Conservation (phyloP, 2,113 vertebrate species). For the Mugil cephalus region DNA sequence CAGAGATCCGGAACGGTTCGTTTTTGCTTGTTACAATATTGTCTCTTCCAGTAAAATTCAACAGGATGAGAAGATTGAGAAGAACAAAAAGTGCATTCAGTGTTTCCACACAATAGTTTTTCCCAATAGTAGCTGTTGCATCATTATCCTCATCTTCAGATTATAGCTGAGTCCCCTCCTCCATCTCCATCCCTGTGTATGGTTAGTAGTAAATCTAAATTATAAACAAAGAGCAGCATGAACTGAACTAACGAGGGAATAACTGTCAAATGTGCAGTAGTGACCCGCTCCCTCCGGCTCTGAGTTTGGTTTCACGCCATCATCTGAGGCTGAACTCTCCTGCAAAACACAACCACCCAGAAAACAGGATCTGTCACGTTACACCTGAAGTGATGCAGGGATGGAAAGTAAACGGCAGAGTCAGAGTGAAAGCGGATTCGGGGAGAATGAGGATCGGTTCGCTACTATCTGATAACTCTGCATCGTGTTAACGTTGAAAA, state of each 20-base stretch:
- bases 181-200: too few relatives aligned
- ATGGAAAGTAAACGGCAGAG: slow-evolving; percentile 31
- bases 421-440: slow-evolving; percentile 16
- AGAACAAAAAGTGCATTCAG: too few relatives aligned
- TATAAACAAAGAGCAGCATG: not conserved
- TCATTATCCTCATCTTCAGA: too few relatives aligned
- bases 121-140: too few relatives aligned
- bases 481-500: slow-evolving; percentile 18
- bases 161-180: too few relatives aligned
- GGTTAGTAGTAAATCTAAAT: too few relatives aligned
- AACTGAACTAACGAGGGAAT: slow-evolving; percentile 5
- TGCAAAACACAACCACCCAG: slow-evolving; percentile 23
- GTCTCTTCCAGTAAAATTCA: too few relatives aligned
- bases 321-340: slow-evolving; percentile 4
- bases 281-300: not conserved
- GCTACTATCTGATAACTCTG: slow-evolving; percentile 26
- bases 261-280: not conserved
- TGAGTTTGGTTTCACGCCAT: slow-evolving; percentile 8
- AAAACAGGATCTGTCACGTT: slow-evolving; percentile 56
- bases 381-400: slow-evolving; percentile 43
- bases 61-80: too few relatives aligned
- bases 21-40: too few relatives aligned
- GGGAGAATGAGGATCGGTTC: slow-evolving; percentile 27
- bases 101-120: too few relatives aligned
- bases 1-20: too few relatives aligned